A percentile compares a stretch with the other conserved stretches of the same genome.
Evolutionary conservation across 2,113 vertebrate genomes (phyloP).

Genomic region (Lethenteron camtschaticum): DNA sequence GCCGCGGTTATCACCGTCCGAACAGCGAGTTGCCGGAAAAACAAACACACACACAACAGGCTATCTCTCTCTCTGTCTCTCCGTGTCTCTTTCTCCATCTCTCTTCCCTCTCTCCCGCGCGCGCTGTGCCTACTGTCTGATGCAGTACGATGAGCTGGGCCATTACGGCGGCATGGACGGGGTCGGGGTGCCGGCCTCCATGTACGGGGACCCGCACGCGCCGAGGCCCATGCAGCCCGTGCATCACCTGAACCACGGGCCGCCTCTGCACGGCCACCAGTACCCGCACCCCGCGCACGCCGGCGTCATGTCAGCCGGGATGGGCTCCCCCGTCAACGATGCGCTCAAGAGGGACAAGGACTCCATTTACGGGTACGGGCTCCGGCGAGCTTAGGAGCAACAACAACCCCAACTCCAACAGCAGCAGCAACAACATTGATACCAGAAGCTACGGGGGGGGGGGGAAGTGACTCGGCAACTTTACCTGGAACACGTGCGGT

Average conservation of each 20-base stretch:
- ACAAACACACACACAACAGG: conserved; percentile 17
- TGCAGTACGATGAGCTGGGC: conserved; percentile 97
- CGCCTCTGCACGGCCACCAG: conserved; percentile 96
- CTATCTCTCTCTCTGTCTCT: conserved; percentile 21
- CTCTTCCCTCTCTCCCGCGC: background rate
- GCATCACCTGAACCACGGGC: conserved; percentile 97
- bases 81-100: conserved; percentile 5
- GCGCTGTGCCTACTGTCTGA: background rate
- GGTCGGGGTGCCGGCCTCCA: conserved; percentile 78
- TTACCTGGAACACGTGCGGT: no score
- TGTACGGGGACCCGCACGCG: conserved; percentile 95
- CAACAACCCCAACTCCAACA: no score
- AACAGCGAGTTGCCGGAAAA: no score
- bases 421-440: no score
- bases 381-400: conserved; percentile 8
- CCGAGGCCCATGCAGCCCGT: conserved; percentile 93
- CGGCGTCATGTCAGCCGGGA: conserved; percentile 94
- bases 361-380: conserved; percentile 88
- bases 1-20: no score
- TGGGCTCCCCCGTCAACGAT: conserved; percentile 99
- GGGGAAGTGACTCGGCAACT: no score
- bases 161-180: conserved; percentile 99
- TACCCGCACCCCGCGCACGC: conserved; percentile 92
- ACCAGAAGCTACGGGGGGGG: no score
- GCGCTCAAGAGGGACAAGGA: conserved; percentile 99